Evolutionary conservation across 2,888 invertebrate species (phyloP).

Genomic region (Nasonovia ribisnigri): DNA sequence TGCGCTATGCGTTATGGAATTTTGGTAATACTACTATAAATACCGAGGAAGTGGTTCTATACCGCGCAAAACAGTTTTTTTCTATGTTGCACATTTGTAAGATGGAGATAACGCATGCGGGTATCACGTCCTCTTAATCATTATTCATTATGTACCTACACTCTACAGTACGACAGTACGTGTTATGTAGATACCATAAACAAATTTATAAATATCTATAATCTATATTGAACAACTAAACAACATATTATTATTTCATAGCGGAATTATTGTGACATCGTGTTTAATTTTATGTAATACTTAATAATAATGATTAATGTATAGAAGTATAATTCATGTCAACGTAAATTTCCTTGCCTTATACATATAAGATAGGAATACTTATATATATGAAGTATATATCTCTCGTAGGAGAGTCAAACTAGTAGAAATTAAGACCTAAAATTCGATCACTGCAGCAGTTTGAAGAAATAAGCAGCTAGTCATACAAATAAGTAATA

Average conservation of each 20-base stretch:
- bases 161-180: background rate
- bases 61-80: too few species aligned
- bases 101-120: too few species aligned
- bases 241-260: background rate
- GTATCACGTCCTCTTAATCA: too few species aligned
- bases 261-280: background rate
- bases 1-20: too few species aligned
- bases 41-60: too few species aligned
- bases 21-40: too few species aligned
- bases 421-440: too few species aligned
- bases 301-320: background rate
- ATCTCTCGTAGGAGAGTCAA: too few species aligned
- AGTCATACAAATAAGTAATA: background rate
- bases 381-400: too few species aligned
- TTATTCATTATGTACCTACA: background rate
- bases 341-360: background rate
- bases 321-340: background rate
- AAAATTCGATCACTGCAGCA: background rate
- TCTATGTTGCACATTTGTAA: too few species aligned
- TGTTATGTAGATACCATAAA: background rate
- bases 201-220: background rate
- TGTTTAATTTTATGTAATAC: background rate
- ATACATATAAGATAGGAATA: too few species aligned
- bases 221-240: background rate
- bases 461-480: background rate